Conservation (phyloP, 2,797 vertebrate species). For the Lithobates sylvaticus region DNA sequence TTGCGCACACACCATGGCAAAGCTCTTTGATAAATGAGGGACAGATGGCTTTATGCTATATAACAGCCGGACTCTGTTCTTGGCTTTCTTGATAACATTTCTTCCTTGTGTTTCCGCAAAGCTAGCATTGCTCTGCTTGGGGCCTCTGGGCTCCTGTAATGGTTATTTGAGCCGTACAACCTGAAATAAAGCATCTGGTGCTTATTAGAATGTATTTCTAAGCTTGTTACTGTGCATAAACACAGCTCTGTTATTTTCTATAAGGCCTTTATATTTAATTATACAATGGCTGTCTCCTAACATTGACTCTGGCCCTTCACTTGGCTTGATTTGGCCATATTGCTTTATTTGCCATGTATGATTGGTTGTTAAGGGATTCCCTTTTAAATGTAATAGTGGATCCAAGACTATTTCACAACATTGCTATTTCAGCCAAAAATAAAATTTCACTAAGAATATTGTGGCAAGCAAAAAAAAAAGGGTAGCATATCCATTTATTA, state of each 20-base stretch:
- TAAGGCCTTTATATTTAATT: background rate
- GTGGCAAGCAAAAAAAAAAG: no score
- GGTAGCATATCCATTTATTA: no score
- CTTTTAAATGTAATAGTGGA: no score
- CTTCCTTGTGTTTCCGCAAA: background rate
- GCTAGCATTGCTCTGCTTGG: background rate
- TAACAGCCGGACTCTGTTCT: background rate
- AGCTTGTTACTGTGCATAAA: background rate
- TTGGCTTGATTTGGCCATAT: background rate
- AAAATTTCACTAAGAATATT: no score
- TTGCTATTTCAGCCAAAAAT: no score
- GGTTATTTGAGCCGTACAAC: background rate
- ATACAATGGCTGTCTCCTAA: background rate
- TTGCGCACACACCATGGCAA: background rate
- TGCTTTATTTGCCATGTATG: no score
- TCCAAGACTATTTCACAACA: no score
- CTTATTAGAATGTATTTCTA: background rate
- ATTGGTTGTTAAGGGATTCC: no score
- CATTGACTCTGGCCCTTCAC: background rate
- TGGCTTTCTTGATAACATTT: background rate
- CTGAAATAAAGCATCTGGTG: background rate
- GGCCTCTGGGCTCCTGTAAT: background rate
- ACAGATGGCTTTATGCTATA: background rate
- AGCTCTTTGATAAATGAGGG: background rate
- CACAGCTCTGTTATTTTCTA: background rate